Conservation (phyloP, 1,140 invertebrate genomes). For the Patella vulgata region DNA sequence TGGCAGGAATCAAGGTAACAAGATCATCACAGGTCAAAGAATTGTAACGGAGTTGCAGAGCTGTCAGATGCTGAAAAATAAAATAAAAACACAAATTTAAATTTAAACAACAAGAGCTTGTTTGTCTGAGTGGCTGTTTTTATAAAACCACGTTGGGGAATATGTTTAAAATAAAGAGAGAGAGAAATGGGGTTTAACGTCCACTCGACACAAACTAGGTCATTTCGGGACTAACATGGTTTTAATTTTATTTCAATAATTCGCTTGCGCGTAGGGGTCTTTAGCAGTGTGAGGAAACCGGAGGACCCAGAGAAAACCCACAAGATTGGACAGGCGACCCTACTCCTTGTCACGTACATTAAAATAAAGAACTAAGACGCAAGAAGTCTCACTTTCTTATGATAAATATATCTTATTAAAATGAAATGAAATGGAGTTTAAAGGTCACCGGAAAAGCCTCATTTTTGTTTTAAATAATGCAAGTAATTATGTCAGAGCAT, state of each 20-base stretch:
- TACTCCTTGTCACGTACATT: too few species aligned
- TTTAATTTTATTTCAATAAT: too few species aligned
- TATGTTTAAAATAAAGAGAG: background rate
- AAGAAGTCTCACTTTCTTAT: background rate
- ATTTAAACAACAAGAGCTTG: background rate
- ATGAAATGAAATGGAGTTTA: background rate
- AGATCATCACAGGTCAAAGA: conserved; percentile 45
- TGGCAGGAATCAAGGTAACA: conserved; percentile 35
- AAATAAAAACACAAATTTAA: background rate
- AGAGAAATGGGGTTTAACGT: too few species aligned
- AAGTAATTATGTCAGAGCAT: too few species aligned
- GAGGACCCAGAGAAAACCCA: too few species aligned
- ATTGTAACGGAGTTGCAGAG: conserved; percentile 54
- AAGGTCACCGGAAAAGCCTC: too few species aligned
- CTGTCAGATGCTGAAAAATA: conserved; percentile 48
- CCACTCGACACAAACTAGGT: too few species aligned
- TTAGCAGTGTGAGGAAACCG: too few species aligned
- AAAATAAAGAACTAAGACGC: background rate
- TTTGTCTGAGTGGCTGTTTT: background rate
- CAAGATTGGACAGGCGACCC: too few species aligned
- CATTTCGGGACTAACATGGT: too few species aligned
- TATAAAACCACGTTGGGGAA: background rate
- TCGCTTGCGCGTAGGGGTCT: too few species aligned
- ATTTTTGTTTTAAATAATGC: too few species aligned
- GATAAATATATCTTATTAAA: background rate